Evolutionary conservation across 2,888 invertebrate species (phyloP), one percentile per base, ranked within the genome.

Genomic region (Aethes cnicana): DNA sequence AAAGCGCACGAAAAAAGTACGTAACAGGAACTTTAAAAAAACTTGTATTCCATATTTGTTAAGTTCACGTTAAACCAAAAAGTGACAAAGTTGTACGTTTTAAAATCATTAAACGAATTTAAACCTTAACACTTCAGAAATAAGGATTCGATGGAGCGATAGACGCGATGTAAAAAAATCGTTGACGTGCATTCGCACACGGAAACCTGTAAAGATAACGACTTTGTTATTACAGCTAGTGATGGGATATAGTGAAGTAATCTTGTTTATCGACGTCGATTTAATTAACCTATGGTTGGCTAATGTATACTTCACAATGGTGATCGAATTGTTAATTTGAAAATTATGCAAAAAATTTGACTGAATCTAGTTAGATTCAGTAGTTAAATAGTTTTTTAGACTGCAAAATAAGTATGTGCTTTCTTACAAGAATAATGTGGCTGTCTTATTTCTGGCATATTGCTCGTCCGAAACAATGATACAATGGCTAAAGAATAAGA

Each of bases 151-250:
- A 21, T 12, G 7, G 20, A 9, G 8, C 9, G 20, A 25, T 14
- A 12, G 32, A 12, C 23, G 32, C 23, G 14, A 33, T 26, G 37
- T 11, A 16, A 20, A 21, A 36, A 37, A 17, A 21, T n/a, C 20
- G 17, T 28, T 26, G 56, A 55, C 53, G 56, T 61, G 58, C 59
- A 61, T 62, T 63, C 67, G 71, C 69, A 66, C 64, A 71, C 73
- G 73, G 70, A 81, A 74, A 77, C 68, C 57, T 54, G 66, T 68
- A 77, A 75, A 68, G 72, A 74, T 74, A 77, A 74, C 65, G 68
- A 64, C 64, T 62, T 52, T 53, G 54, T 66, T 56, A 55, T 57
- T 61, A 60, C 42, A 54, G 55, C 48, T 72, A 76, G 76, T 63
- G 74, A 54, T 65, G 79, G 49, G 65, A 54, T 35, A 7, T n/a